Percentiles rank a stretch among this genome's conserved stretches.
These are phyloP conservation scores for Hymenopus coronatus DNA, from an alignment of 2,888 invertebrate genomes.

Conservation along the genomic window DNA sequence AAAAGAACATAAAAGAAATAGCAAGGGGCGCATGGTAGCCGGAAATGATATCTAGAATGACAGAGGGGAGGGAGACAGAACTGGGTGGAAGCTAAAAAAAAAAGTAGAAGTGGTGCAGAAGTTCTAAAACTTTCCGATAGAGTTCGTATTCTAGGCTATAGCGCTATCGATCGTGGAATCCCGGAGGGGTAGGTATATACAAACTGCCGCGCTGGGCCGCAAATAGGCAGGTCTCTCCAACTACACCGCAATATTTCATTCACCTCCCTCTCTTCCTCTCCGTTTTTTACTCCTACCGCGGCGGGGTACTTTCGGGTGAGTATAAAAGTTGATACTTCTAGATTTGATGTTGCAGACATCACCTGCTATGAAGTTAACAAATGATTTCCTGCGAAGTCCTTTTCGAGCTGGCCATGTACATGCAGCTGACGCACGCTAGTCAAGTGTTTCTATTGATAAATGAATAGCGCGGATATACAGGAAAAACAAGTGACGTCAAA, in stretches of 20 bases:
- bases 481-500: background rate
- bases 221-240: background rate
- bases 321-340: background rate
- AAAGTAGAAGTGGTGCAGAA: background rate
- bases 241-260: background rate
- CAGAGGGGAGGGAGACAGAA: background rate
- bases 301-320: background rate
- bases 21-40: background rate
- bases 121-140: background rate
- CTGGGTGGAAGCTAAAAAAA: background rate
- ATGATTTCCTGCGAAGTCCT: background rate
- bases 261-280: background rate
- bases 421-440: background rate
- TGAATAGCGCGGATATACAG: background rate
- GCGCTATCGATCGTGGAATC: background rate
- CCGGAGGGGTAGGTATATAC: background rate
- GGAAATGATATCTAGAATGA: background rate
- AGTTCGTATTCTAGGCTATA: background rate
- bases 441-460: background rate
- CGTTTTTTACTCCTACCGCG: background rate
- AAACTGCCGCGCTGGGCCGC: background rate
- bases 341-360: background rate
- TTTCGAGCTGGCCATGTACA: background rate
- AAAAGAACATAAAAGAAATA: background rate
- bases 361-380: background rate